These are phyloP conservation scores for Solenopsis invicta DNA, from an alignment of 1,140 invertebrate genomes.

Conservation along the genomic window DNA sequence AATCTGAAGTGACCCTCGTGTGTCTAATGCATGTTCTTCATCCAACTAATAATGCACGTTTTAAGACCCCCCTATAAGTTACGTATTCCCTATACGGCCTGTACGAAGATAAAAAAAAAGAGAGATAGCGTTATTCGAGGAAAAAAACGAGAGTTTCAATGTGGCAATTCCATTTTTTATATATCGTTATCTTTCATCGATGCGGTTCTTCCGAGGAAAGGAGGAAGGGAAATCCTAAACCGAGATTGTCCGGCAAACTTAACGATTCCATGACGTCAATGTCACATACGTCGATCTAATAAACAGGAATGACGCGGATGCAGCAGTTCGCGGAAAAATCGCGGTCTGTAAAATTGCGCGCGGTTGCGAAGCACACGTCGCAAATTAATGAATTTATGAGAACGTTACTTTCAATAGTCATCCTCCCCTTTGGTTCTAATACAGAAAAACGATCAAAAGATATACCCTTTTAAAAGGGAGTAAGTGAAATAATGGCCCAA, in stretches of 20 bases:
- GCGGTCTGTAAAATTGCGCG: conserved; percentile 1
- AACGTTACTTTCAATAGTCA: neutral
- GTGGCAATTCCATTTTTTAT: neutral
- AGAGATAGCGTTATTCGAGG: neutral
- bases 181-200: neutral
- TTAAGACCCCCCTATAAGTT: too few relatives aligned
- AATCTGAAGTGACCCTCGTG: neutral
- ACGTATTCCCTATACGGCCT: too few relatives aligned
- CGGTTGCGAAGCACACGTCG: neutral
- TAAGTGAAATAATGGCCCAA: neutral
- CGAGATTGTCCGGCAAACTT: conserved; percentile 15
- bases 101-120: neutral
- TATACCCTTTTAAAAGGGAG: neutral
- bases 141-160: neutral
- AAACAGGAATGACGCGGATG: conserved; percentile 31
- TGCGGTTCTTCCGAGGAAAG: conserved; percentile 17
- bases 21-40: neutral
- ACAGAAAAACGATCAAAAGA: conserved; percentile 3
- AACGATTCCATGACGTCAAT: conserved; percentile 25
- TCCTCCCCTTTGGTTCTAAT: neutral
- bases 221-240: conserved; percentile 20
- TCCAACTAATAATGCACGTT: neutral
- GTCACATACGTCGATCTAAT: neutral
- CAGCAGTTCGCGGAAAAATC: conserved; percentile 19
- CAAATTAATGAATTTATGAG: conserved; percentile 27